Evolutionary conservation across 2,797 vertebrate genomes (phyloP), one percentile per base, ranked within the genome.

Genomic region (Lithobates sylvaticus): DNA sequence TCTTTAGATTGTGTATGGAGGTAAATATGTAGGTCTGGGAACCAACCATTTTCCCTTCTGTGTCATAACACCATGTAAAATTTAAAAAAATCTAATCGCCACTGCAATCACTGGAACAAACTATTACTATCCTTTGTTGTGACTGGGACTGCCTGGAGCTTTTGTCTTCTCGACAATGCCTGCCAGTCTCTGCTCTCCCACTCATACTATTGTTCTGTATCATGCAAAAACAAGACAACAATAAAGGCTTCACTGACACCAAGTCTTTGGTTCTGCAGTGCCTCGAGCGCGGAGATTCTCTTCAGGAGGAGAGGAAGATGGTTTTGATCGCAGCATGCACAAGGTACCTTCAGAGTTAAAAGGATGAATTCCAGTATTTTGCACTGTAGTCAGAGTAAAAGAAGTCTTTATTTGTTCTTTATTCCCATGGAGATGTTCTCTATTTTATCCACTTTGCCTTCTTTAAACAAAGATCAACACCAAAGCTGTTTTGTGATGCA

Each of bases 271-370:
- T 71, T 27, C 4, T 81, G 67, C 90, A 94, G 93, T 92, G 29
- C 96, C 96, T 88, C 93, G 96, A 23, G 94, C 92, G 82, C 96
- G 97, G 84, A 96, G 97, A 87, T 98, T 97, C 93, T 98, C 97
- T 0, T 97, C 97, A 0, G 97, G 97, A 86, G 97, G 97, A 6
- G 97, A 98, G 88, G 97, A 98, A 89, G 97, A 98, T 0, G 95
- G 94, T 27, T 98, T 97, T 85, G 97, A 96, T 92, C 94, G 96
- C 86, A 94, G 96, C 90, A 96, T 98, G 96, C 97, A 98, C 93
- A 98, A 96, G 95, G 97, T 98, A 85, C 54, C 5, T 15, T 44
- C 9, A 7, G 12, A 36, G 23, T 16, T 8, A 42, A 61, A 15
- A 21, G 10, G 3, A 7, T 2, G 75, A 65, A 39, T 26, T 18